phyloP scores from a whole-genome alignment of 1,140 invertebrate species.

The Pogonomyrmex californicus region DNA sequence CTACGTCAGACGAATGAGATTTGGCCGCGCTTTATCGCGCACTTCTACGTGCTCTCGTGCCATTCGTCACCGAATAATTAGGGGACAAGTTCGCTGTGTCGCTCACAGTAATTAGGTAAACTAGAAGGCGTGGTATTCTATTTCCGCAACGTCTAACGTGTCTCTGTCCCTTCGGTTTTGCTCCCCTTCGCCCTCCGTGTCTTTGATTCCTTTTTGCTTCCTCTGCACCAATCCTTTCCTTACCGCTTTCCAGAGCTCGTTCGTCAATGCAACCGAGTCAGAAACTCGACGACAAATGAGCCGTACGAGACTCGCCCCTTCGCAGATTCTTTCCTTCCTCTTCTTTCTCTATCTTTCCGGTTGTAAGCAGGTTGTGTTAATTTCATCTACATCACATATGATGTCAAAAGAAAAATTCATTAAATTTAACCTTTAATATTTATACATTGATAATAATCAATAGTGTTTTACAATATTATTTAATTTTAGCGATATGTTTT shows the following conservation, averaged over 20 bases:
- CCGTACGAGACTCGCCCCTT: conserved; percentile 60
- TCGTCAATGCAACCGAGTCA: conserved; percentile 78
- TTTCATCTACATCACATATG: background rate
- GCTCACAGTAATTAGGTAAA: conserved; percentile 84
- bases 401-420: background rate
- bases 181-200: conserved; percentile 35
- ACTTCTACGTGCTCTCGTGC: conserved; percentile 69
- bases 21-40: conserved; percentile 80
- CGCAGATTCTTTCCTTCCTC: conserved; percentile 53
- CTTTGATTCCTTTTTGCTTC: conserved; percentile 70
- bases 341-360: conserved; percentile 57
- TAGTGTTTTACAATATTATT: background rate
- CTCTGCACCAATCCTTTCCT: conserved; percentile 70
- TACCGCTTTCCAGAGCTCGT: conserved; percentile 75
- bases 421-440: background rate
- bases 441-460: background rate
- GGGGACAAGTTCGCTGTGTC: conserved; percentile 82
- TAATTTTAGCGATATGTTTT: background rate
- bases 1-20: conserved; percentile 75
- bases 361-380: conserved; percentile 15
- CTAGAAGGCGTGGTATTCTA: conserved; percentile 84
- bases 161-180: conserved; percentile 43
- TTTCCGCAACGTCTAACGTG: conserved; percentile 74
- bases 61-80: conserved; percentile 85
- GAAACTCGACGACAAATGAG: conserved; percentile 81